Percentiles rank a stretch among this genome's conserved stretches.
Conservation (phyloP, 2,797 vertebrate genomes). For the Vultur gryphus region DNA sequence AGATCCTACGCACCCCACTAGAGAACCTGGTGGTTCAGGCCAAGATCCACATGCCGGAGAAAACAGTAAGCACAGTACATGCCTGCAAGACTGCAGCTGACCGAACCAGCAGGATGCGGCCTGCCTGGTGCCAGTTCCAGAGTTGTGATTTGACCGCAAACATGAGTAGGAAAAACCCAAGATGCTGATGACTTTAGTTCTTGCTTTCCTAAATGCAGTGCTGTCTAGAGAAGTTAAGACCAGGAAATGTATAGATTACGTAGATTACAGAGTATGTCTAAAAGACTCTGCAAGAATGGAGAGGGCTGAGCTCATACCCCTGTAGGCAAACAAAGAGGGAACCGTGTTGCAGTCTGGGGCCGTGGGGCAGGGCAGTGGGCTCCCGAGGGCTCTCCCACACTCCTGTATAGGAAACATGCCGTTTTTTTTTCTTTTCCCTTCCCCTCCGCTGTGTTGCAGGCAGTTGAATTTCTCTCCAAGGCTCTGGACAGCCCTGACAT, state of each 20-base stretch:
- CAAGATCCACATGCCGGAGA: slow-evolving; percentile 92
- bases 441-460: slow-evolving; percentile 67
- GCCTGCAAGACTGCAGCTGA: accelerated
- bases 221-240: neutral
- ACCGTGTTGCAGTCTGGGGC: neutral
- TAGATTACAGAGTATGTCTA: neutral
- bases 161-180: accelerated
- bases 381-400: neutral
- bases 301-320: neutral
- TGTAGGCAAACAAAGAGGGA: neutral
- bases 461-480: slow-evolving; percentile 92
- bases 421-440: neutral
- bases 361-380: neutral
- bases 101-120: neutral
- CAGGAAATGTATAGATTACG: neutral
- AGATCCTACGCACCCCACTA: slow-evolving; percentile 93
- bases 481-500: slow-evolving; percentile 90
- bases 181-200: neutral
- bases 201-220: neutral
- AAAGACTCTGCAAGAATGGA: neutral
- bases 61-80: slow-evolving; percentile 74
- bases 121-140: neutral
- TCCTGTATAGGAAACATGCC: neutral
- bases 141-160: accelerated
- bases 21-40: slow-evolving; percentile 94